A percentile compares a stretch with the other conserved stretches of the same genome.
Evolutionary conservation across 2,888 invertebrate species (phyloP).

Genomic region (Leptogaster cylindrica): DNA sequence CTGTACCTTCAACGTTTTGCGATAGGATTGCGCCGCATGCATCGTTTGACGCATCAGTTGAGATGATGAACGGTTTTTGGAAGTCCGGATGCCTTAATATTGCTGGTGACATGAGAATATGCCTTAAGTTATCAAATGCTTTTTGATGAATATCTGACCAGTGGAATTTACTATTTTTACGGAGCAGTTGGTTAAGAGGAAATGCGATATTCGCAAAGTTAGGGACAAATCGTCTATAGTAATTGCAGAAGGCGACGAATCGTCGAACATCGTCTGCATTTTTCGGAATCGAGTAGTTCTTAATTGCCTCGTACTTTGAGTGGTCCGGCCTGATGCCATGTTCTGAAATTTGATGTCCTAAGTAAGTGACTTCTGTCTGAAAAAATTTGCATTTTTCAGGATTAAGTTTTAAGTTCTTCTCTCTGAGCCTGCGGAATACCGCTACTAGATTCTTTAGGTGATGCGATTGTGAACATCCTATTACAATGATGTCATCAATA

Average conservation of each 20-base stretch:
- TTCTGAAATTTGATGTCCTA: background rate
- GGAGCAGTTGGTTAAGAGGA: constrained; percentile 42
- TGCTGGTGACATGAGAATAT: background rate
- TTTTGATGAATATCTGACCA: background rate
- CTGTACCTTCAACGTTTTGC: constrained; percentile 45
- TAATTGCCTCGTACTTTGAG: background rate
- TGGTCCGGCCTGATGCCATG: background rate
- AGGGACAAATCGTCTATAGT: background rate
- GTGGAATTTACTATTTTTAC: constrained; percentile 24
- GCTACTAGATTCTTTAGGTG: too few relatives aligned
- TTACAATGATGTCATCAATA: too few relatives aligned
- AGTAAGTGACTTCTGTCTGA: background rate
- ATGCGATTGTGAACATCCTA: too few relatives aligned
- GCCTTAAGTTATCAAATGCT: constrained; percentile 21
- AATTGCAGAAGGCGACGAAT: background rate
- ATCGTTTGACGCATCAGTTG: constrained; percentile 52
- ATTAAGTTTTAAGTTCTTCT: too few relatives aligned
- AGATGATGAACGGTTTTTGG: constrained; percentile 48
- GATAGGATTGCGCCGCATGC: constrained; percentile 51
- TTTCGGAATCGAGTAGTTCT: background rate
- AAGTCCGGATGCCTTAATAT: constrained; percentile 1
- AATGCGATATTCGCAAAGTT: background rate
- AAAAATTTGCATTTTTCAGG: background rate
- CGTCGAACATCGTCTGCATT: too few relatives aligned
- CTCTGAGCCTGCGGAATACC: too few relatives aligned